These are phyloP conservation scores for Hirtodrosophila trivittata DNA, from an alignment of 2,888 invertebrate species.

Conservation along the genomic window DNA sequence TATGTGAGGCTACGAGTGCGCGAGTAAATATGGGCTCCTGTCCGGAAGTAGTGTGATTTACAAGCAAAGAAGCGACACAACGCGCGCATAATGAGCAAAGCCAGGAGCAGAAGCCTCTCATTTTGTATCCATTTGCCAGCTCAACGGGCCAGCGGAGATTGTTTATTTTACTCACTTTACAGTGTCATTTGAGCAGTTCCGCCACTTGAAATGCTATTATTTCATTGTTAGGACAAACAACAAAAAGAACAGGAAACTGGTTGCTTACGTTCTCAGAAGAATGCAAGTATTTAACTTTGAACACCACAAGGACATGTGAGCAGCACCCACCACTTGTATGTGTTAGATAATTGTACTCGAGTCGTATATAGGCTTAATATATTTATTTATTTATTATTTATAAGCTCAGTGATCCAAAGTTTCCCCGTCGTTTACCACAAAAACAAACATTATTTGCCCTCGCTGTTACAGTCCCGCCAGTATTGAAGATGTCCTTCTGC, in stretches of 20 bases:
- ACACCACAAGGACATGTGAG: background rate
- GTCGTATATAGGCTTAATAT: no score
- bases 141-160: conserved; percentile 11
- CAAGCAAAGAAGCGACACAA: conserved; percentile 47
- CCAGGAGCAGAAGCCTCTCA: conserved; percentile 17
- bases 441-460: no score
- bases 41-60: conserved; percentile 78
- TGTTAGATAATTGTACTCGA: background rate
- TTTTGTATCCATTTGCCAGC: background rate
- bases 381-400: no score
- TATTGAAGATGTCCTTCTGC: no score
- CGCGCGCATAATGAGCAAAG: conserved; percentile 66
- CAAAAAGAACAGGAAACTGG: conserved; percentile 27
- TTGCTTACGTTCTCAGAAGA: conserved; percentile 22
- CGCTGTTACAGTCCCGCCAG: no score
- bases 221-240: conserved; percentile 25
- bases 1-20: conserved; percentile 20
- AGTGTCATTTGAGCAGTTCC: conserved; percentile 61
- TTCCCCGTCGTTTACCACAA: no score
- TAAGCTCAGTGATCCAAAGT: no score
- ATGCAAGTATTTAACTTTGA: conserved; percentile 6
- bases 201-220: conserved; percentile 37
- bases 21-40: conserved; percentile 40
- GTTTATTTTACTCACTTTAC: conserved; percentile 47
- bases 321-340: background rate